A percentile compares a stretch with the other conserved stretches of the same genome.
These are phyloP conservation scores for Leptinotarsa undecemlineata DNA, from an alignment of 1,140 invertebrate genomes.

Conservation along the genomic window DNA sequence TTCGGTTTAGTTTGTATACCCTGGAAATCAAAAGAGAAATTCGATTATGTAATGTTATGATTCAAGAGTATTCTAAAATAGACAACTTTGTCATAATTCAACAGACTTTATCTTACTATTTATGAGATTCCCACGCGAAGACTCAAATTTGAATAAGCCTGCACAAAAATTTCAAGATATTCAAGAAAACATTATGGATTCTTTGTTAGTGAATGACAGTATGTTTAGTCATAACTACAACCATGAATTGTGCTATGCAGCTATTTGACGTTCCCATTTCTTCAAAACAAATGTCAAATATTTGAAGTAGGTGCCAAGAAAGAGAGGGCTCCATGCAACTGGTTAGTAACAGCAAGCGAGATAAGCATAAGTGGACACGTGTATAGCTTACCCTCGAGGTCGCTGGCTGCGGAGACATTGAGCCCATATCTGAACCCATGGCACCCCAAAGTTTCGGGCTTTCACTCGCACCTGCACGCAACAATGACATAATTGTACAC, in stretches of 20 bases:
- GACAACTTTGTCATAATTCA: too few relatives aligned
- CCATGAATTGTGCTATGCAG: neutral
- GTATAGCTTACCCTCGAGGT: constrained; percentile 67
- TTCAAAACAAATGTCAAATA: neutral
- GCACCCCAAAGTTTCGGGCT: constrained; percentile 59
- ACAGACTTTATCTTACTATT: too few relatives aligned
- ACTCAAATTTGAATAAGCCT: too few relatives aligned
- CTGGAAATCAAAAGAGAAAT: too few relatives aligned
- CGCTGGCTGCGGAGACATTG: constrained; percentile 58
- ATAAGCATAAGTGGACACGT: constrained; percentile 36
- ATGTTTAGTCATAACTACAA: too few relatives aligned
- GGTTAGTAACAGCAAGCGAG: constrained; percentile 40
- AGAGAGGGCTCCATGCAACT: constrained; percentile 23
- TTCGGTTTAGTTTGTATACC: too few relatives aligned
- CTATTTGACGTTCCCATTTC: neutral
- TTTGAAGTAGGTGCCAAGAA: constrained; percentile 1
- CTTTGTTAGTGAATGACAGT: too few relatives aligned
- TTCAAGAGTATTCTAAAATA: too few relatives aligned
- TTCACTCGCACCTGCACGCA: constrained; percentile 58
- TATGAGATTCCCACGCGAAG: too few relatives aligned
- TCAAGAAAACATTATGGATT: too few relatives aligned
- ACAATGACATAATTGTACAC: constrained; percentile 56
- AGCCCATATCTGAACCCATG: constrained; percentile 57
- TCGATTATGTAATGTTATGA: too few relatives aligned
- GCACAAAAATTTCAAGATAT: too few relatives aligned